Conservation (phyloP, 2,888 invertebrate species). For the Tiliacea aurago region DNA sequence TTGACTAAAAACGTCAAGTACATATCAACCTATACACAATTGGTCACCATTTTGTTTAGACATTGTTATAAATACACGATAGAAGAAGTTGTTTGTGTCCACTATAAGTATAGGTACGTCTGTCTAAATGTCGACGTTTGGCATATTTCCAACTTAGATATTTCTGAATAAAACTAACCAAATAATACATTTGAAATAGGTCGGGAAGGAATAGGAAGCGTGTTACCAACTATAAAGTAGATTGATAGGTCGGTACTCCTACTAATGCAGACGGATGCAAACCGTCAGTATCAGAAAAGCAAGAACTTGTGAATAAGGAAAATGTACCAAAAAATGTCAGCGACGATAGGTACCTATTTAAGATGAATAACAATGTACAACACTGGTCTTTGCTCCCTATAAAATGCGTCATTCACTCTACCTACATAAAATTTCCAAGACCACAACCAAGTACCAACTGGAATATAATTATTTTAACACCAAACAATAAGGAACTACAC, state of each 20-base stretch:
- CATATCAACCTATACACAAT: slow-evolving; percentile 8
- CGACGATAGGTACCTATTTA: slow-evolving; percentile 1
- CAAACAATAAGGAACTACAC: neutral
- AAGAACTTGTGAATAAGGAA: slow-evolving; percentile 32
- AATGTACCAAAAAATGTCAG: slow-evolving; percentile 8
- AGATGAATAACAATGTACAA: slow-evolving; percentile 16
- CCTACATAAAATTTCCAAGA: slow-evolving; percentile 15
- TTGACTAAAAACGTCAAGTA: slow-evolving; percentile 15
- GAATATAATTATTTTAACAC: slow-evolving; percentile 10
- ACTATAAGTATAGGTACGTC: slow-evolving; percentile 12
- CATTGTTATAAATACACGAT: slow-evolving; percentile 39
- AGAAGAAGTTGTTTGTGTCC: slow-evolving; percentile 40
- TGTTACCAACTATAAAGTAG: neutral
- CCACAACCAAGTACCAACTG: neutral
- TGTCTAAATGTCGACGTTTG: slow-evolving; percentile 35
- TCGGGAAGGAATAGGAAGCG: neutral
- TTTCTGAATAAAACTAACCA: slow-evolving; percentile 32
- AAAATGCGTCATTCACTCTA: slow-evolving; percentile 31
- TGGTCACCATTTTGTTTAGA: slow-evolving; percentile 10
- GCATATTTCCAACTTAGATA: slow-evolving; percentile 46
- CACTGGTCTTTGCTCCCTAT: slow-evolving; percentile 7
- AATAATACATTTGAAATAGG: slow-evolving; percentile 27
- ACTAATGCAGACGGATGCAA: neutral
- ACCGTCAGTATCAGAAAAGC: slow-evolving; percentile 4
- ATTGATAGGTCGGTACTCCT: neutral